Percentiles rank a stretch among this genome's conserved stretches.
phyloP scores from a whole-genome alignment of 2,797 vertebrate species.

The Coluber constrictor region DNA sequence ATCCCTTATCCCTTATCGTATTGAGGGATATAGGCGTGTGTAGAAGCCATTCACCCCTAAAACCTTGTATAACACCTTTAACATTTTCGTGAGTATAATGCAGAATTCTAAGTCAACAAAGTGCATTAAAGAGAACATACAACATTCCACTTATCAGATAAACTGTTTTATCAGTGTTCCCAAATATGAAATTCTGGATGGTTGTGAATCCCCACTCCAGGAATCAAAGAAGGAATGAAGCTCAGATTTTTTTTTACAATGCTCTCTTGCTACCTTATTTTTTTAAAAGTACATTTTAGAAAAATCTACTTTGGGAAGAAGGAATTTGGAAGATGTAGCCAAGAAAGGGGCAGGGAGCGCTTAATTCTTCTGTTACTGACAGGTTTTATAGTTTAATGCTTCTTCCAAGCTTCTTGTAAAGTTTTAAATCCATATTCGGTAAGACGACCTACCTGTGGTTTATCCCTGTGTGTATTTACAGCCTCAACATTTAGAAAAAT shows the following conservation, averaged over 20 bases:
- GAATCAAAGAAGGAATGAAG: background rate
- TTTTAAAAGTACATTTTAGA: background rate
- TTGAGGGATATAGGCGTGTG: background rate
- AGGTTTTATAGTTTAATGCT: background rate
- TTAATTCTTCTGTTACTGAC: background rate
- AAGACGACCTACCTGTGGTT: slow-evolving; percentile 83
- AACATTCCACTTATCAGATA: background rate
- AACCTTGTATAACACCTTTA: background rate
- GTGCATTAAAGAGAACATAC: background rate
- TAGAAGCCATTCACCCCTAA: background rate
- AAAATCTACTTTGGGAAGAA: background rate
- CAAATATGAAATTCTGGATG: background rate
- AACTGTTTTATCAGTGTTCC: background rate
- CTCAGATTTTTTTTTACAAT: background rate
- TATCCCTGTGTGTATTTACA: slow-evolving; percentile 94
- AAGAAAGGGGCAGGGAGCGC: background rate
- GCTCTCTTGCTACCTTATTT: background rate
- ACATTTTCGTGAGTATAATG: background rate
- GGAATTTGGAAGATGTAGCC: background rate
- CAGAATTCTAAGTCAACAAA: background rate
- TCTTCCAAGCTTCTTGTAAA: background rate
- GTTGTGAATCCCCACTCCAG: background rate
- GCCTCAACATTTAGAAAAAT: slow-evolving; percentile 91
- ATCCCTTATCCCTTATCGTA: background rate
- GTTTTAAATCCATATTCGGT: background rate